Evolutionary conservation across 2,888 invertebrate genomes (phyloP).

Genomic region (Lasiommata megera): DNA sequence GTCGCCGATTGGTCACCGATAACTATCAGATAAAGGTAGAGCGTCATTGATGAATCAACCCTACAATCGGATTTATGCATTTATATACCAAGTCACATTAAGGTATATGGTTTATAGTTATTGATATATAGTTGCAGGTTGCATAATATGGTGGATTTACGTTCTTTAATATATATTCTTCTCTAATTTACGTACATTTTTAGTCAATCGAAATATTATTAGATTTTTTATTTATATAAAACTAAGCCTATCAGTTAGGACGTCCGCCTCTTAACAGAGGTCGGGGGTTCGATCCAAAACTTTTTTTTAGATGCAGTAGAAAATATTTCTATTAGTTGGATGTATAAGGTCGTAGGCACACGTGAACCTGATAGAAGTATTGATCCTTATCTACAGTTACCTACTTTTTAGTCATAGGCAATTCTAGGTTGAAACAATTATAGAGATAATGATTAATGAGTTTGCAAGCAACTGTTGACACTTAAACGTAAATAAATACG

Average conservation of each 20-base stretch:
- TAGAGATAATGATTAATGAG: constrained; percentile 25
- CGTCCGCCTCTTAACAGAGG: no score
- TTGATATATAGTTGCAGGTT: constrained; percentile 5
- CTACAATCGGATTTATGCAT: constrained; percentile 8
- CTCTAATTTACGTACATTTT: no score
- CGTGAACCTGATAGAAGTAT: constrained; percentile 10
- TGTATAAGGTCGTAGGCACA: neutral
- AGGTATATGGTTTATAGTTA: neutral
- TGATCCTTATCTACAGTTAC: constrained; percentile 15
- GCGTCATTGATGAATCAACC: constrained; percentile 54
- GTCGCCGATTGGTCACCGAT: constrained; percentile 35
- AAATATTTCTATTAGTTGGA: neutral
- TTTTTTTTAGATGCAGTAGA: no score
- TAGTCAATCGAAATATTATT: no score
- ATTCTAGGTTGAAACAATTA: constrained; percentile 28
- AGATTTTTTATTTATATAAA: no score
- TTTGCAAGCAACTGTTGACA: constrained; percentile 20
- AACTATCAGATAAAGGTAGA: constrained; percentile 42
- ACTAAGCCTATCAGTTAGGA: no score
- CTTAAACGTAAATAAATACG: constrained; percentile 13
- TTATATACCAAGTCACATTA: neutral
- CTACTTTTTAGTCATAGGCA: constrained; percentile 22
- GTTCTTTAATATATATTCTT: neutral
- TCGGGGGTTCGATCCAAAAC: no score
- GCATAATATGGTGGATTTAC: constrained; percentile 10